These are phyloP conservation scores for Hemicentrotus pulcherrimus DNA, from an alignment of 35 echinoderm and acorn worm species.

Conservation along the genomic window DNA sequence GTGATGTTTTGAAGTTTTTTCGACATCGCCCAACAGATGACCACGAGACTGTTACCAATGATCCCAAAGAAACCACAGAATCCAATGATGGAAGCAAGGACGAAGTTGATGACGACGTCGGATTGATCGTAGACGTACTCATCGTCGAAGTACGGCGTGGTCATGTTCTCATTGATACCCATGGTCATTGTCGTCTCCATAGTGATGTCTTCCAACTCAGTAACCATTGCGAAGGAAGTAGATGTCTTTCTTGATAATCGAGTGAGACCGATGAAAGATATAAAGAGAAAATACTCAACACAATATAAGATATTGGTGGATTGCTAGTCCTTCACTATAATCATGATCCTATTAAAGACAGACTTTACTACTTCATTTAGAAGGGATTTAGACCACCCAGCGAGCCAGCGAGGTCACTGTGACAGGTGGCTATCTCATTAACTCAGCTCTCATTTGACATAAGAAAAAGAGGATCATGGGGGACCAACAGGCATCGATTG, in stretches of 20 bases:
- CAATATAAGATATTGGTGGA: no score
- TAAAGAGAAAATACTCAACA: background rate
- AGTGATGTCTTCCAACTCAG: background rate
- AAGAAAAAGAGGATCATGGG: no score
- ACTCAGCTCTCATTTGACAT: no score
- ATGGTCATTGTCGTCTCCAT: background rate
- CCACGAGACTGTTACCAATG: conserved; percentile 19
- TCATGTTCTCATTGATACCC: background rate
- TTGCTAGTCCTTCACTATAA: no score
- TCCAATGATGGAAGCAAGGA: background rate
- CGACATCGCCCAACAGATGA: background rate
- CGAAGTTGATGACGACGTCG: background rate
- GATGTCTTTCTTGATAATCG: background rate
- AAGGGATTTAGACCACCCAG: no score
- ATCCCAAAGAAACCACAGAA: background rate
- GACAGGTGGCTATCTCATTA: no score
- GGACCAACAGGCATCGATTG: no score
- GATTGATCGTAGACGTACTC: background rate
- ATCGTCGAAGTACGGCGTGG: background rate
- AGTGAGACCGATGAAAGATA: background rate
- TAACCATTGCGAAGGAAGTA: background rate
- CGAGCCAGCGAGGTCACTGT: no score
- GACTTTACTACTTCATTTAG: no score
- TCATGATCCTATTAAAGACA: no score
- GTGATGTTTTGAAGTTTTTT: conserved; percentile 40